These are phyloP conservation scores for Fistularia tabacaria DNA, from an alignment of 2,797 vertebrate genomes.

Conservation along the genomic window DNA sequence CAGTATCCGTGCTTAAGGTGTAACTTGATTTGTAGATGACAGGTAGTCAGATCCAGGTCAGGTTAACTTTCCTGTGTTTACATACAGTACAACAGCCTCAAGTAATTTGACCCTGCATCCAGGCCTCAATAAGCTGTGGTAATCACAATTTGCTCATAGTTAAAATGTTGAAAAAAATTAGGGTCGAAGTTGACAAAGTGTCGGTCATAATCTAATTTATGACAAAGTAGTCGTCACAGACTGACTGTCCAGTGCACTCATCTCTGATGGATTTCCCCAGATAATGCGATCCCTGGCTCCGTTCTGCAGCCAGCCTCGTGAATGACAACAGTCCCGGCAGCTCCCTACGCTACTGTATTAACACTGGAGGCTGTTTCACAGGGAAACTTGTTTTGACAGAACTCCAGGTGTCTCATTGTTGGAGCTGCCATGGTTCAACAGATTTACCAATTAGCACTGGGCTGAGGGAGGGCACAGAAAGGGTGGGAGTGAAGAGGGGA, in stretches of 20 bases:
- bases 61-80: constrained; percentile 43
- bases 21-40: constrained; percentile 50
- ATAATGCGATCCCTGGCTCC: constrained; percentile 18
- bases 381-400: constrained; percentile 85
- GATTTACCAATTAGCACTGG: constrained; percentile 84
- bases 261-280: constrained; percentile 15
- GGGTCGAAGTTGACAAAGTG: constrained; percentile 26
- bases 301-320: constrained; percentile 12
- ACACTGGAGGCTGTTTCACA: constrained; percentile 75
- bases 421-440: constrained; percentile 78
- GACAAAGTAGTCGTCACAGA: constrained; percentile 15
- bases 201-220: constrained; percentile 30
- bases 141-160: constrained; percentile 4
- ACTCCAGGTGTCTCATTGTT: constrained; percentile 87
- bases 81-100: constrained; percentile 14
- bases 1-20: constrained; percentile 41
- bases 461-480: constrained; percentile 68
- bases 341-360: constrained; percentile 63
- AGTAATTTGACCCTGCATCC: constrained; percentile 15
- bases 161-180: constrained; percentile 5
- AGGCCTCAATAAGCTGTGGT: constrained; percentile 9
- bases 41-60: constrained; percentile 24
- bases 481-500: constrained; percentile 42
- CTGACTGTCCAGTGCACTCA: constrained; percentile 5
- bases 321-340: constrained; percentile 37